Conservation (phyloP, 2,888 invertebrate genomes). For the Penaeus monodon region DNA sequence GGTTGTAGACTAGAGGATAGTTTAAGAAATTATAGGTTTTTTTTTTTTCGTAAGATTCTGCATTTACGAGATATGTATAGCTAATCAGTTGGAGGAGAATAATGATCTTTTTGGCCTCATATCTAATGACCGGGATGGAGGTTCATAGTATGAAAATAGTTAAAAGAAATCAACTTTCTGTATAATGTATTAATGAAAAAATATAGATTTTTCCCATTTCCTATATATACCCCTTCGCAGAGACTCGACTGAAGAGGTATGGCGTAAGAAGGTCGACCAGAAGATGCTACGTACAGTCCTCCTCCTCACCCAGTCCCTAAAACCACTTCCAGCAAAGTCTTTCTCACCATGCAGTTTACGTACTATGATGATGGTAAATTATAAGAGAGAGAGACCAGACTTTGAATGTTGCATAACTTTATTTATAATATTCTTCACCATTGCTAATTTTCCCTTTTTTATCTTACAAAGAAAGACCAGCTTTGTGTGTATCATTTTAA, state of each 20-base stretch:
- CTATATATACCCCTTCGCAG: not conserved
- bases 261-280: slow-evolving; percentile 68
- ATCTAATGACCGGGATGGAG: too few relatives aligned
- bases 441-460: too few relatives aligned
- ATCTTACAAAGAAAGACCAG: too few relatives aligned
- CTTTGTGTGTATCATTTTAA: not conserved
- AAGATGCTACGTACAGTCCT: slow-evolving; percentile 70
- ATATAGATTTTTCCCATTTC: not conserved
- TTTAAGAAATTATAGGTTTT: too few relatives aligned
- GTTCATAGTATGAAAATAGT: too few relatives aligned
- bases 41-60: too few relatives aligned
- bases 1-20: too few relatives aligned
- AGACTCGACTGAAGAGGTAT: not conserved
- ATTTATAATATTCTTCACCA: too few relatives aligned
- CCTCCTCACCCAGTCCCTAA: slow-evolving; percentile 69
- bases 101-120: too few relatives aligned
- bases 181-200: too few relatives aligned
- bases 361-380: slow-evolving; percentile 70
- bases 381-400: not conserved
- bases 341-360: slow-evolving; percentile 71
- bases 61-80: too few relatives aligned
- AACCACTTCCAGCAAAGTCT: slow-evolving; percentile 70
- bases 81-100: too few relatives aligned
- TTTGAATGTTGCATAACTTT: not conserved
- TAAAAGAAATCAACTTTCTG: not conserved